Evolutionary conservation across 2,888 invertebrate genomes (phyloP), one percentile per base, ranked within the genome.

Genomic region (Acrocyrtus sp.): DNA sequence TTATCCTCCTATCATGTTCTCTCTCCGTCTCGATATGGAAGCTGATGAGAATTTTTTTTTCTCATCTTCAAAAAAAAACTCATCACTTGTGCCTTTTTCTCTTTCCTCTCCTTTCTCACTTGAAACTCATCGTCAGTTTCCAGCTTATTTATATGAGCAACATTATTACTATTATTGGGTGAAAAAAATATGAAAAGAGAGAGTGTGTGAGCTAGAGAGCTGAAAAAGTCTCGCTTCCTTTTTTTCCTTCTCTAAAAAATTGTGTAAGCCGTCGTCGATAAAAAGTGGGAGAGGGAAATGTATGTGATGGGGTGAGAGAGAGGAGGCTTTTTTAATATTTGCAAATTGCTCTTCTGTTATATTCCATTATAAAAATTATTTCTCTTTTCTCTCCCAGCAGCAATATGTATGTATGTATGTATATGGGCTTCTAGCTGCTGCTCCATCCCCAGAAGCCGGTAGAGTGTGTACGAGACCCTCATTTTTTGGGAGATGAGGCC

Each of bases 311-410:
- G n/a, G n/a, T n/a, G n/a, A n/a, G n/a, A 34, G 34, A 34, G 34
- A 34, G 34, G n/a, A n/a, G n/a, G n/a, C n/a, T 68, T 78, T 78
- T 80, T 80, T 80, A 80, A 80, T 80, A 80, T 78, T 78, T 80
- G 77, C 78, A 80, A 80, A 80, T 80, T 77, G 76, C 75, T 76
- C 66, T 70, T 76, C 75, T 61, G 72, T 68, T 77, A 74, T 75
- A 75, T 78, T 74, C 78, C 76, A 78, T 80, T 80, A 78, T 69
- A 76, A 70, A 79, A 78, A 77, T 78, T 79, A 76, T 77, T 79
- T 76, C 72, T 67, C 67, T 53, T 50, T 47, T 43, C 41, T n/a
- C n/a, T n/a, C n/a, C n/a, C n/a, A n/a, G n/a, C n/a, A n/a, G n/a
- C n/a, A n/a, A n/a, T n/a, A n/a, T n/a, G n/a, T n/a, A n/a, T n/a